phyloP scores from a whole-genome alignment of 2,113 vertebrate genomes.

The Cyphomyrus plagiostoma region DNA sequence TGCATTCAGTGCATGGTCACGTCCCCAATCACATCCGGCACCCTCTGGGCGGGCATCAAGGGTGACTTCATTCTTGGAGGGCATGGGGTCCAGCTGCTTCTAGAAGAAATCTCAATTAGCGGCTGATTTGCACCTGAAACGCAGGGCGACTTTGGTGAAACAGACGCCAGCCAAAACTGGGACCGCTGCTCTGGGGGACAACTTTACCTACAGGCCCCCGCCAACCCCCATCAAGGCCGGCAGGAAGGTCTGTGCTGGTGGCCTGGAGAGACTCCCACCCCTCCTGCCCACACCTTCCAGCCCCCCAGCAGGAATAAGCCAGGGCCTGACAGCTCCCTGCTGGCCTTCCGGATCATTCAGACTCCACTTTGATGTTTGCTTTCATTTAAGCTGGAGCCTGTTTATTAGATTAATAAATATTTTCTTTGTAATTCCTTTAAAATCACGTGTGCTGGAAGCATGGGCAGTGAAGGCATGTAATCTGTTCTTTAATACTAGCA shows the following conservation, averaged over 20 bases:
- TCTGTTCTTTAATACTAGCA: background rate
- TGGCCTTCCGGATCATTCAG: background rate
- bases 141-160: background rate
- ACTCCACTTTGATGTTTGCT: background rate
- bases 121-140: background rate
- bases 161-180: background rate
- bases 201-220: background rate
- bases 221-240: constrained; percentile 26
- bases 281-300: constrained; percentile 54
- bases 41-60: background rate
- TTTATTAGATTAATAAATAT: background rate
- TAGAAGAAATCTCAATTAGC: background rate
- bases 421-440: background rate
- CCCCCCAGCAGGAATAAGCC: constrained; percentile 33
- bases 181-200: background rate
- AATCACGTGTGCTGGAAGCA: background rate
- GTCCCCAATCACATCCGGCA: background rate
- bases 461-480: background rate
- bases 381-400: background rate
- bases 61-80: background rate
- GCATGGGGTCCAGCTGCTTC: background rate
- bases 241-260: constrained; percentile 13
- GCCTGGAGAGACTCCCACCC: constrained; percentile 53
- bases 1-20: background rate
- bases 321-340: constrained; percentile 12